Base-by-base conservation (phyloP, 2,888 invertebrate species). In the Hofmannophila pseudospretella region DNA sequence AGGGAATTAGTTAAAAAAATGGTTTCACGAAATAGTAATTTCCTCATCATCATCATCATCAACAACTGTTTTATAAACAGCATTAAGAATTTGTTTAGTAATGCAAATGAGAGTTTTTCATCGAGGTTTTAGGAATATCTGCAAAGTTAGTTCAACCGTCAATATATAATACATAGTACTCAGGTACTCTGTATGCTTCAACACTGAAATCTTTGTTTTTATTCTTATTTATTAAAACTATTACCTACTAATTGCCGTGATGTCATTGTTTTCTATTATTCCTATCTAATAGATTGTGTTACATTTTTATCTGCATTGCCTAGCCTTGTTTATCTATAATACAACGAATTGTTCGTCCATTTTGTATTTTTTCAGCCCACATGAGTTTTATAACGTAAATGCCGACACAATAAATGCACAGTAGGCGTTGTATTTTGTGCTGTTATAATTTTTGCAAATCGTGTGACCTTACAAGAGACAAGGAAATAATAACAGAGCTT, bases 341-440 rank as follows among this genome's bases (percentile, higher is more conserved):
- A 50, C 48, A 28, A 14, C 28, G 52, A 54, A 55, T 41, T 53
- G 39, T 49, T 47, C 35, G 30, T 27, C 7, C 9, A 30, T 29
- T 10, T 19, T 36, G 10, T 8, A 32, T 23, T 16, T 23, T 38
- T 32, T 36, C 40, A 35, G 26, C 42, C 42, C 39, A 43, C 43
- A 36, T 16, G n/a, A 2, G 7, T 14, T 19, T 27, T 26, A 22
- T 33, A 38, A 34, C 26, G 32, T 22, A 27, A 39, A 34, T 23
- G 20, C 25, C 36, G 16, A 16, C 25, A n/a, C 34, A 25, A 11
- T 13, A 30, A 26, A 10, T 5, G 5, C 5, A 8, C 4, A n/a
- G 23, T 23, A n/a, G 23, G 23, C n/a, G 23, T n/a, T 23, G n/a
- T 8, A n/a, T 23, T 23, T 23, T n/a, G 3, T 23, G n/a, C 7